Conservation (phyloP, 1,140 invertebrate species). For the Zophobas morio region DNA sequence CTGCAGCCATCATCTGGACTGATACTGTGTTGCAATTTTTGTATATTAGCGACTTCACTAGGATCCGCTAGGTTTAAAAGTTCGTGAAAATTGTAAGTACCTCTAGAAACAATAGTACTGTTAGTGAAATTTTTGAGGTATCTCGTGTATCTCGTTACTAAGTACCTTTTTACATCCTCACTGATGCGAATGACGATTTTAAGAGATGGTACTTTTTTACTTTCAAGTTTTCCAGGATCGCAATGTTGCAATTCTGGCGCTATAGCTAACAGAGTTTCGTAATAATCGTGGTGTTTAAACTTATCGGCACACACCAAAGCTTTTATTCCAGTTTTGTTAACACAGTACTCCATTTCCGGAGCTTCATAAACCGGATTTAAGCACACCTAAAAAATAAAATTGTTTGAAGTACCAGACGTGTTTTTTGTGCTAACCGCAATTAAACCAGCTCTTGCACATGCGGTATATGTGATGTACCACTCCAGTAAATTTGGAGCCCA, state of each 20-base stretch:
- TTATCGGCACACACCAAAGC: constrained; percentile 78
- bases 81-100: constrained; percentile 74
- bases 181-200: constrained; percentile 56
- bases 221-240: constrained; percentile 65
- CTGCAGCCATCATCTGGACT: constrained; percentile 80
- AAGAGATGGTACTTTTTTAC: constrained; percentile 61
- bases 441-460: constrained; percentile 85
- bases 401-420: too few species aligned
- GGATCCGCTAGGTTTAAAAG: constrained; percentile 68
- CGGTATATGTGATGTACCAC: constrained; percentile 87
- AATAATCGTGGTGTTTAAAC: constrained; percentile 82
- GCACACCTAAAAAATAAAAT: constrained; percentile 70
- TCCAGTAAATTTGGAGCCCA: constrained; percentile 90
- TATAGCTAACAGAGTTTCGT: constrained; percentile 74
- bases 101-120: constrained; percentile 69
- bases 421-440: constrained; percentile 69
- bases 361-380: constrained; percentile 89
- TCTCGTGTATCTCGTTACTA: neutral
- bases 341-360: constrained; percentile 83
- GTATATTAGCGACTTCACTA: constrained; percentile 62
- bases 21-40: constrained; percentile 69
- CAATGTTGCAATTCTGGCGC: constrained; percentile 69
- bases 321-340: constrained; percentile 85
- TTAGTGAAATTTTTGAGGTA: constrained; percentile 44
- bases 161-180: constrained; percentile 58